Conservation (phyloP, 2,113 vertebrate species). For the Agapornis roseicollis region DNA sequence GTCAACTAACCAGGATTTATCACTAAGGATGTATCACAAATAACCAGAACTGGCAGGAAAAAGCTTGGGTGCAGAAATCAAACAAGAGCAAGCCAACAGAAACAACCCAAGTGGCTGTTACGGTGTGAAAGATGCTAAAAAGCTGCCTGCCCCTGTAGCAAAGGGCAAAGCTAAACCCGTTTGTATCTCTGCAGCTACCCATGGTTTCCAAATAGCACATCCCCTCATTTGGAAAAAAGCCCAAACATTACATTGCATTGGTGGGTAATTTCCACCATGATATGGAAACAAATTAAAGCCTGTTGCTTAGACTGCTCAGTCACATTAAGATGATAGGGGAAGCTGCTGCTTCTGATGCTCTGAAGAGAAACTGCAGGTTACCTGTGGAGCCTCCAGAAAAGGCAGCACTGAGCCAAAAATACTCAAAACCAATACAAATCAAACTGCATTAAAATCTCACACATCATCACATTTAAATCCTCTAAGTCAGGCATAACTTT, state of each 20-base stretch:
- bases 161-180: not conserved
- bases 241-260: too few species aligned
- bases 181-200: not conserved
- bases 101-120: not conserved
- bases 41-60: not conserved
- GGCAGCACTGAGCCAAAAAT: not conserved
- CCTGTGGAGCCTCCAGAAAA: not conserved
- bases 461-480: not conserved
- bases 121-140: not conserved
- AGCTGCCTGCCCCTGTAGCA: fast-evolving
- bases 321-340: fast-evolving
- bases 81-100: not conserved
- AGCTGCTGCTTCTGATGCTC: not conserved
- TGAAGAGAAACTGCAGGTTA: not conserved
- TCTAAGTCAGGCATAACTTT: not conserved
- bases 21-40: not conserved
- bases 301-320: not conserved
- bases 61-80: not conserved
- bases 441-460: not conserved
- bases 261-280: not conserved
- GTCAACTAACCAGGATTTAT: not conserved
- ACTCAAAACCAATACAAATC: not conserved
- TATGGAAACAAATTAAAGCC: not conserved
- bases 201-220: not conserved
- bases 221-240: not conserved